Conservation (phyloP, 2,113 vertebrate species). For the Crocuta crocuta region DNA sequence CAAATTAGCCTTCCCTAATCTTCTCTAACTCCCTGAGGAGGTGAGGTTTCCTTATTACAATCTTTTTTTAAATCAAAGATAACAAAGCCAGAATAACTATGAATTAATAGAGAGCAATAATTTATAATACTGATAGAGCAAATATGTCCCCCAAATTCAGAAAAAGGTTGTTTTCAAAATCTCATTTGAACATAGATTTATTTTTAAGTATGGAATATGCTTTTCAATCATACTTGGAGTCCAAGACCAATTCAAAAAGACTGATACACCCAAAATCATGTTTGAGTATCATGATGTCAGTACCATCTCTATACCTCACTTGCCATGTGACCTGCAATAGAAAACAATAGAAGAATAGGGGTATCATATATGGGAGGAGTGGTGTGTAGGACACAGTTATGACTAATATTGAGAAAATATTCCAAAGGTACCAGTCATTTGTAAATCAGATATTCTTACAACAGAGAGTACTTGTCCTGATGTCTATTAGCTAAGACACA, state of each 20-base stretch:
- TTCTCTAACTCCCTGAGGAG: background rate
- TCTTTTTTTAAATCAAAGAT: background rate
- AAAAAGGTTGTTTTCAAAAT: conserved; percentile 32
- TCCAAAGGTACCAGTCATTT: conserved; percentile 16
- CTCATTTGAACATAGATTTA: background rate
- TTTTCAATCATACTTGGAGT: conserved; percentile 24
- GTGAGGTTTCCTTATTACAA: background rate
- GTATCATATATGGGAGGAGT: background rate
- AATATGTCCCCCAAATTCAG: conserved; percentile 5
- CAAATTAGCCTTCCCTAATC: background rate
- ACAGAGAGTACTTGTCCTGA: background rate
- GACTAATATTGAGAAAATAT: conserved; percentile 30
- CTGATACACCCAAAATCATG: background rate
- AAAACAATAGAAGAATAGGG: background rate
- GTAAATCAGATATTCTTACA: conserved; percentile 52
- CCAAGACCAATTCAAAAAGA: conserved; percentile 22
- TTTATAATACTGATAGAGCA: conserved; percentile 28
- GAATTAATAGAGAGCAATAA: conserved; percentile 30
- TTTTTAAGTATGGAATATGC: background rate
- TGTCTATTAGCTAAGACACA: conserved; percentile 33
- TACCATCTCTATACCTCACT: background rate
- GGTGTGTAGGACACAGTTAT: background rate
- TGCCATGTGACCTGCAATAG: background rate
- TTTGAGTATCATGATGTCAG: background rate
- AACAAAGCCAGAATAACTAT: background rate